Conservation (phyloP, 1,140 invertebrate genomes). For the Zaprionus taronus region DNA sequence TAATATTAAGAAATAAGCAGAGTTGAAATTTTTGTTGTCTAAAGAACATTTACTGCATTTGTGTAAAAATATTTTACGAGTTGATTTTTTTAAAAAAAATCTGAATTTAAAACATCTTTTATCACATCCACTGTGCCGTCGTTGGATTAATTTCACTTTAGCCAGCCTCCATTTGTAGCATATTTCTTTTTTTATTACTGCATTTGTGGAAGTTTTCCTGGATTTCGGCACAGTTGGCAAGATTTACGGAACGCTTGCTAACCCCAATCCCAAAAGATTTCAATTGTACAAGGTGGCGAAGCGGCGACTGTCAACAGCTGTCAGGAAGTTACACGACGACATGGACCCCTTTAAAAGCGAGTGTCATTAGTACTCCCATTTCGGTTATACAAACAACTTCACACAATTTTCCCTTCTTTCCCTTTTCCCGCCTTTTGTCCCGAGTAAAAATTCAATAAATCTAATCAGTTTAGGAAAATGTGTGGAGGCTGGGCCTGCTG, state of each 20-base stretch:
- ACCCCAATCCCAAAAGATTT: constrained; percentile 25
- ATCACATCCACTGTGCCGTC: constrained; percentile 22
- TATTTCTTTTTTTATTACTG: constrained; percentile 30
- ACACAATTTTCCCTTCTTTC: not conserved
- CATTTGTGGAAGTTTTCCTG: constrained; percentile 23
- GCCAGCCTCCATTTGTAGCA: constrained; percentile 36
- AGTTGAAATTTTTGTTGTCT: too few species aligned
- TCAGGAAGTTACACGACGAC: constrained; percentile 35
- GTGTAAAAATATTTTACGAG: too few species aligned
- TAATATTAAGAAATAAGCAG: too few species aligned
- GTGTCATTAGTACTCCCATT: constrained; percentile 40
- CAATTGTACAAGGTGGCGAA: constrained; percentile 45
- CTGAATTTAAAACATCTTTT: too few species aligned
- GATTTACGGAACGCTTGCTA: constrained; percentile 44
- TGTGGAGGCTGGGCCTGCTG: constrained; percentile 71
- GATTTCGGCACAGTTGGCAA: constrained; percentile 45
- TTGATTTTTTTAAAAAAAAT: too few species aligned
- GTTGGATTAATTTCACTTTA: constrained; percentile 52
- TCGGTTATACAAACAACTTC: constrained; percentile 21
- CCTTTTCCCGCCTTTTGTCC: not conserved
- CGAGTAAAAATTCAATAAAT: not conserved
- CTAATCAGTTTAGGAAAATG: constrained; percentile 39
- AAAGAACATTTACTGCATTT: too few species aligned
- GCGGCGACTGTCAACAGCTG: constrained; percentile 62
- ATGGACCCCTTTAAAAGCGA: constrained; percentile 21